Base-by-base conservation (phyloP, 2,113 vertebrate species). In the Glareola pratincola region DNA sequence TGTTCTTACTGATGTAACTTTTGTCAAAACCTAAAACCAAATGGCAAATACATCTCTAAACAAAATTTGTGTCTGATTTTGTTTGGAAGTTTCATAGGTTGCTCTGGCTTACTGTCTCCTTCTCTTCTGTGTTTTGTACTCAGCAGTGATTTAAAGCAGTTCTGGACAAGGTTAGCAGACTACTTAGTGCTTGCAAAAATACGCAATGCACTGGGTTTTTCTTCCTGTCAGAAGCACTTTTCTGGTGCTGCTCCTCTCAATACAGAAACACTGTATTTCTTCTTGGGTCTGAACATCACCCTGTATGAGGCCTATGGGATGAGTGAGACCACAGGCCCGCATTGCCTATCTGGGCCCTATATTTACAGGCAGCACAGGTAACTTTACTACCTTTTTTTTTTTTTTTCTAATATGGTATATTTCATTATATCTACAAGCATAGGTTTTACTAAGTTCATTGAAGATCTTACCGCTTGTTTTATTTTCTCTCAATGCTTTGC, bases 261-360 rank as follows among this genome's bases (percentile, higher is more conserved):
- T 2, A 88, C 80, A 2, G 99, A 99, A 95, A 99, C 98, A 0
- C 90, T 98, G 71, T 92, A 97, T 81, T 99, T 99, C 95, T 99
- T 99, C 96, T 94, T 99, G 85, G 97, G 99, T 37, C 98, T 99
- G 73, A 98, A 99, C 91, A 99, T 99, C 90, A 97, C 93, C 27
- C 62, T 99, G 45, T 99, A 98, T 23, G 98, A 99, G 8, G 99
- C 98, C 17, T 99, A 99, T 3, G 99, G 99, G 37, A 99, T 99
- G 98, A 99, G 98, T 4, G 99, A 99, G 97, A 99, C 98, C 82
- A 97, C 98, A 7, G 99, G 99, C 22, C 99, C 99, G 16, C 99
- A 99, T 77, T 99, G 98, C 90, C 98, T 99, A n/a, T 99, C 98
- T 79, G 98, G 98, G 57, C 98, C 98, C 4, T 88, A 91, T 27